Evolutionary conservation across 1,140 invertebrate species (phyloP).

Genomic region (Calliphora vicina): DNA sequence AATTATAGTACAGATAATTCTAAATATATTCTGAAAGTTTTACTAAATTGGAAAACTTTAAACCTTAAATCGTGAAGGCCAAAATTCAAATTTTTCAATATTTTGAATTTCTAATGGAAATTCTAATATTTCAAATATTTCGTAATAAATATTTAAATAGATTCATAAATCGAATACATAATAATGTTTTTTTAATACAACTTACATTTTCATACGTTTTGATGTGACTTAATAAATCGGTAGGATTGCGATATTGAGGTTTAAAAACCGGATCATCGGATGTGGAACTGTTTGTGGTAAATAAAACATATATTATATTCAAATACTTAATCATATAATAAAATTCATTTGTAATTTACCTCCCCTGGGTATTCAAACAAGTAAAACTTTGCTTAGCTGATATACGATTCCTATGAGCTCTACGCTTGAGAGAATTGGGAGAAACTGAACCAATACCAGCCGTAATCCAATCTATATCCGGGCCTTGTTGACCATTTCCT

Average conservation of each 20-base stretch:
- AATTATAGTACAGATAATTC: too few relatives aligned
- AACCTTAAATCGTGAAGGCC: too few relatives aligned
- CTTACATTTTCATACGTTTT: conserved; percentile 16
- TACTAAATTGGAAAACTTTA: too few relatives aligned
- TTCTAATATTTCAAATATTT: too few relatives aligned
- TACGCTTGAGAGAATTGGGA: conserved; percentile 63
- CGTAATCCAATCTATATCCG: conserved; percentile 78
- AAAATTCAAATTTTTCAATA: too few relatives aligned
- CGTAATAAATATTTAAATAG: too few relatives aligned
- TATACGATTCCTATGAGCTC: conserved; percentile 41
- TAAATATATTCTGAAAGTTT: too few relatives aligned
- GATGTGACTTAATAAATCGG: neutral
- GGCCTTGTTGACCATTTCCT: conserved; percentile 58
- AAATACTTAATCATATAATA: neutral
- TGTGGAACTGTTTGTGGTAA: neutral
- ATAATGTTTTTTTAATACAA: neutral
- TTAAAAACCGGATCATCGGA: neutral
- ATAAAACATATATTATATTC: neutral
- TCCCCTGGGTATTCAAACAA: conserved; percentile 19
- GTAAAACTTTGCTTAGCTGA: conserved; percentile 38
- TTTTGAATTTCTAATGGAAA: too few relatives aligned
- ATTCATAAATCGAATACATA: too few relatives aligned
- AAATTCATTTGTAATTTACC: neutral
- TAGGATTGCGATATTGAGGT: neutral
- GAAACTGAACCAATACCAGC: conserved; percentile 69